These are phyloP conservation scores for Syngnathus scovelli DNA, from an alignment of 2,113 vertebrate genomes.

Conservation along the genomic window DNA sequence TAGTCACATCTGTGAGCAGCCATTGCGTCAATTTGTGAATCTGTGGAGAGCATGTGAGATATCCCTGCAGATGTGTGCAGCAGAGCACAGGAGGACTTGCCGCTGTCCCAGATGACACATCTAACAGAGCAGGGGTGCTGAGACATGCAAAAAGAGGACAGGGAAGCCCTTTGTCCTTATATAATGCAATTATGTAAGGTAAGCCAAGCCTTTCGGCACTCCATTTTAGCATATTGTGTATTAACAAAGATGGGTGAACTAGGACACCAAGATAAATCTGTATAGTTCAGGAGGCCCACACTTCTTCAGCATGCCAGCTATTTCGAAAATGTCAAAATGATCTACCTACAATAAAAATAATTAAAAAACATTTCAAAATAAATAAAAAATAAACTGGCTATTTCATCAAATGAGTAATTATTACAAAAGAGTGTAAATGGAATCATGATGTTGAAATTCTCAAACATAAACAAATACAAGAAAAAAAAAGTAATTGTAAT, in stretches of 20 bases:
- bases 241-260: neutral
- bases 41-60: constrained; percentile 53
- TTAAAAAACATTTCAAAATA: neutral
- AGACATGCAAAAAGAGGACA: constrained; percentile 31
- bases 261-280: neutral
- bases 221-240: neutral
- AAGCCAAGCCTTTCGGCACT: neutral
- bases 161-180: constrained; percentile 49
- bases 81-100: constrained; percentile 56
- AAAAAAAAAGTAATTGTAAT: constrained; percentile 11
- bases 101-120: constrained; percentile 40
- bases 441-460: neutral
- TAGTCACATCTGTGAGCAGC: constrained; percentile 56
- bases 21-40: constrained; percentile 40
- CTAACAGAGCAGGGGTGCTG: constrained; percentile 38
- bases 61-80: constrained; percentile 44
- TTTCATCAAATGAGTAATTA: neutral
- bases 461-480: neutral
- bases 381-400: neutral
- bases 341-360: too few relatives aligned
- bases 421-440: neutral
- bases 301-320: too few relatives aligned
- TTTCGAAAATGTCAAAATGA: too few relatives aligned
- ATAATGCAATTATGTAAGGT: constrained; percentile 21
- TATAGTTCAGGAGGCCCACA: neutral